Base-by-base conservation (phyloP, 2,888 invertebrate species). In the Incurvaria masculella region DNA sequence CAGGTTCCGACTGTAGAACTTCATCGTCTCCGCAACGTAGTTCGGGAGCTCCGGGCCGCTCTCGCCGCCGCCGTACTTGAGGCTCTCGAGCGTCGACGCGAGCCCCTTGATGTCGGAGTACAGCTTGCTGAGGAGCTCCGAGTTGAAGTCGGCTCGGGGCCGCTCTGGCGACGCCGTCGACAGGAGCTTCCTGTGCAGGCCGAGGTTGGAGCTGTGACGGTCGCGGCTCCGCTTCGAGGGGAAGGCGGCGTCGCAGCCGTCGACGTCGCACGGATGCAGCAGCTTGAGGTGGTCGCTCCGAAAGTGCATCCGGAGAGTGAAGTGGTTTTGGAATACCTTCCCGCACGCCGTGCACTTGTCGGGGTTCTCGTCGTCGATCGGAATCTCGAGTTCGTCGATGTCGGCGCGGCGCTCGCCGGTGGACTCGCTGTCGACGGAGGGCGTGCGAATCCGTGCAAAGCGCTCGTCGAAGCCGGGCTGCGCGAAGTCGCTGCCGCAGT, bases 211-310 rank as follows among this genome's bases (percentile, higher is more conserved):
- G 70, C 78, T 83, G 72, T 79, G 84, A 63, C 80, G 71, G 64
- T 73, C 83, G 63, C 78, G 80, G 73, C 80, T 82, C 68, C 78
- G 80, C 64, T 94, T 91, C 26, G 94, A 94, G 27, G 94, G 94
- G 68, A 94, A 94, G 6, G 92, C 89, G 5, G 94, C 94, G 66
- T 91, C 92, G 69, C 94, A 94, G 2, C 94, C 94, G 61, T 88
- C 92, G 27, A 94, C 90, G 57, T 89, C 91, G 72, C 94, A 94
- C 46, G 88, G 88, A 65, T 94, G 94, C 84, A 91, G 88, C 61
- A 94, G 72, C 67, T 93, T 94, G 56, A 94, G 82, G 69, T 94
- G 94, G 46, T 93, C 93, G 69, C 89, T 94, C 72, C 93, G 90
- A 71, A 91, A 94, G 69, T 94, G 94, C 56, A 91, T 90, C 62